Evolutionary conservation across 1,140 invertebrate species (phyloP), one percentile per base, ranked within the genome.

Genomic region (Drosophila virilis): DNA sequence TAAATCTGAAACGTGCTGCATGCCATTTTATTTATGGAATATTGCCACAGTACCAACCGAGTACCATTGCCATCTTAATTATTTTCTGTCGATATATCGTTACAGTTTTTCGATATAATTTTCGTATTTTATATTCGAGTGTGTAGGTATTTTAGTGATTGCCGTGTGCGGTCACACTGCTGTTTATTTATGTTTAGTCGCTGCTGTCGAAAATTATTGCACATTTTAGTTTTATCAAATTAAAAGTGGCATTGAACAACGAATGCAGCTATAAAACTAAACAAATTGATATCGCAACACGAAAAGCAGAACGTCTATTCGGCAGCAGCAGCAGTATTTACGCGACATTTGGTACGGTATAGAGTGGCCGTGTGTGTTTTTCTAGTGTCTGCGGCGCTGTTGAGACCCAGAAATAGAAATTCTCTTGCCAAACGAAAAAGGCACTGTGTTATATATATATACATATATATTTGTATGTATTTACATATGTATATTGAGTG

Each of bases 111-210:
- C 57, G 55, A 60, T 60, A n/a, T 7, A 15, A 28, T n/a, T 42
- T 13, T 22, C 13, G 15, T 32, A 46, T 61, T 69, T 68, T 28
- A 4, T 28, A 28, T n/a, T 28, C 8, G 28, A 7, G 7, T n/a
- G 6, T n/a, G 4, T 40, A 4, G 1, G 28, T 22, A 60, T 60
- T 72, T 72, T 66, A 8, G 22, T 33, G n/a, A 3, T 52, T n/a
- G 22, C n/a, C 13, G 32, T 4, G 8, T 15, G 33, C 55, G 48
- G 70, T 43, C 64, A 73, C 70, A 73, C 46, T 68, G 64, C 70
- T 73, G 70, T 73, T 73, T 74, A 69, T 74, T 68, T 74, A 73
- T 68, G 70, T 73, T 73, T 68, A 45, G 54, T 67, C 55, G 70
- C 70, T 67, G 54, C 40, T 68, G 69, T 38, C 35, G 65, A 69